Percentiles rank a stretch among this genome's conserved stretches.
These are phyloP conservation scores for Carposina sasakii DNA, from an alignment of 1,140 invertebrate genomes.

Conservation along the genomic window DNA sequence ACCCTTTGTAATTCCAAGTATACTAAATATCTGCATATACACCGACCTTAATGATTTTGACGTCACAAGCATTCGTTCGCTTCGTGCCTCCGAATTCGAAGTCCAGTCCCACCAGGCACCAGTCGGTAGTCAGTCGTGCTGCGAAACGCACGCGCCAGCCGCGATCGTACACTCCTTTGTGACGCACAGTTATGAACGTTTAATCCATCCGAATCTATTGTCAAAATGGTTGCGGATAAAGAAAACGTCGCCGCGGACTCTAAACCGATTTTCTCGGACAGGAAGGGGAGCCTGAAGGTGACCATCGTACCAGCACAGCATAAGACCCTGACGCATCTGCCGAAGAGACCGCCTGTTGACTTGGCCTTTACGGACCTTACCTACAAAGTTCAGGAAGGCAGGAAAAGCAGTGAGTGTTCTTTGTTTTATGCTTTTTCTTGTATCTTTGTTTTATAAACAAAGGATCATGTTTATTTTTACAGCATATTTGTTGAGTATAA, in stretches of 20 bases:
- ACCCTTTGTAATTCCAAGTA: too few species aligned
- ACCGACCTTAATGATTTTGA: too few species aligned
- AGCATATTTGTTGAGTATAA: too few species aligned
- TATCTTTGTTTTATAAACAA: neutral
- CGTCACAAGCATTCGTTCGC: too few species aligned
- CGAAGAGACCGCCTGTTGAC: conserved; percentile 88
- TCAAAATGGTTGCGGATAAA: conserved; percentile 61
- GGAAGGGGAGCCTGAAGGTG: conserved; percentile 75
- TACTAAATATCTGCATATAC: too few species aligned
- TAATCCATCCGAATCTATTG: too few species aligned
- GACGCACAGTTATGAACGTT: conserved; percentile 48
- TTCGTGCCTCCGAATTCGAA: too few species aligned
- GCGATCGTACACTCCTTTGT: conserved; percentile 35
- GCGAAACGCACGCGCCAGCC: conserved; percentile 27
- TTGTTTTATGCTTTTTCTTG: conserved; percentile 1
- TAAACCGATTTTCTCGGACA: conserved; percentile 60
- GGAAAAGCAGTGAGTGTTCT: conserved; percentile 82
- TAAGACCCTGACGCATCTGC: conserved; percentile 86
- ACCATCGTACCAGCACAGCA: conserved; percentile 79
- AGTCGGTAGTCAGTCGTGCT: conserved; percentile 43
- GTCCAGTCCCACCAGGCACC: too few species aligned
- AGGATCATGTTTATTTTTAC: too few species aligned
- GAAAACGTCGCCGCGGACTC: conserved; percentile 46
- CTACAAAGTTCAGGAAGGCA: conserved; percentile 88
- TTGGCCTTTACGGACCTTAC: conserved; percentile 88